These are phyloP conservation scores for Zophobas atratus DNA, from an alignment of 1,140 invertebrate genomes.

Conservation along the genomic window DNA sequence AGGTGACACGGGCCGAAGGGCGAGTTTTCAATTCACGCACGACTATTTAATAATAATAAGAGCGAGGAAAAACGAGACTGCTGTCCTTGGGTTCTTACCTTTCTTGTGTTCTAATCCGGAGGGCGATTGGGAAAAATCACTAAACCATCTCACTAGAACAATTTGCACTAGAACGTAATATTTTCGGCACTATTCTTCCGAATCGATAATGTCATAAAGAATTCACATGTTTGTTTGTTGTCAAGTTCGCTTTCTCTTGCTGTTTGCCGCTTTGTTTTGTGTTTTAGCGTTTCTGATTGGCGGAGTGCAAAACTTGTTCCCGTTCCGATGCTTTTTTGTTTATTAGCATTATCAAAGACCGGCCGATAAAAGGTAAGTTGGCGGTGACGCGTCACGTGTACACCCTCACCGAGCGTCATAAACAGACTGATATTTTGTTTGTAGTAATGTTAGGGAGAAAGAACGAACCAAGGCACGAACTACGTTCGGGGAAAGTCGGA, in stretches of 20 bases:
- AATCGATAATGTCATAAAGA: constrained; percentile 42
- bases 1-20: no score
- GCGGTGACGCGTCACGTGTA: not conserved
- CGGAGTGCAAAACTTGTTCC: not conserved
- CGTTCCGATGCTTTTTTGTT: not conserved
- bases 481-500: not conserved
- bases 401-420: not conserved
- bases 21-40: no score
- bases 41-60: not conserved
- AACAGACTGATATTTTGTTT: constrained; percentile 38
- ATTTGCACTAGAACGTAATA: constrained; percentile 18
- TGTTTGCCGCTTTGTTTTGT: not conserved
- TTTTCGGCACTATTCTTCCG: constrained; percentile 29
- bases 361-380: constrained; percentile 1
- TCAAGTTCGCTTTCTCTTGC: not conserved
- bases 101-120: constrained; percentile 4
- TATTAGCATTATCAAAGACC: constrained; percentile 33
- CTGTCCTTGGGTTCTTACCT: not conserved
- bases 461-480: constrained; percentile 16
- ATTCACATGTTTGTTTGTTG: constrained; percentile 36
- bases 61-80: not conserved
- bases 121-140: constrained; percentile 1
- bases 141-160: constrained; percentile 33
- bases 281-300: not conserved
- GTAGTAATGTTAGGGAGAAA: constrained; percentile 20